A percentile compares a stretch with the other conserved stretches of the same genome.
These are phyloP conservation scores for Zosterops borbonicus DNA, from an alignment of 2,113 vertebrate species.

Conservation along the genomic window DNA sequence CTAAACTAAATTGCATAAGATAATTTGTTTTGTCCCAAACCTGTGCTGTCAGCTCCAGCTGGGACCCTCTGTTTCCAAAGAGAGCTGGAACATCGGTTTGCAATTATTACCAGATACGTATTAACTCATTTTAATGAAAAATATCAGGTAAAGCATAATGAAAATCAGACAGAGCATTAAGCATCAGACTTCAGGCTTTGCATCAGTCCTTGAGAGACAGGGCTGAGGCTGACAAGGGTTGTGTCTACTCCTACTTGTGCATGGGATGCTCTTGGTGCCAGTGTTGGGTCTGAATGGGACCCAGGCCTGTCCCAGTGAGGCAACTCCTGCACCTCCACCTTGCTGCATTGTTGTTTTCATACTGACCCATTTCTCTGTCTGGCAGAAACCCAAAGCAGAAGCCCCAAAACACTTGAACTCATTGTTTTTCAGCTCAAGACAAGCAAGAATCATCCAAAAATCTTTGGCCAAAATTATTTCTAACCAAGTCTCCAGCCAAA, in stretches of 20 bases:
- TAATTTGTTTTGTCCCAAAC: conserved; percentile 5
- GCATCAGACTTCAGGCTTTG: neutral
- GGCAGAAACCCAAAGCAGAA: conserved; percentile 42
- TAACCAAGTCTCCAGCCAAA: conserved; percentile 28
- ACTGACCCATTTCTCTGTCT: neutral
- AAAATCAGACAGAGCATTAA: neutral
- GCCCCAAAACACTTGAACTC: conserved; percentile 25
- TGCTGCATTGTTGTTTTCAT: neutral
- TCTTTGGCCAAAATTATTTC: conserved; percentile 24
- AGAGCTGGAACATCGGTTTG: neutral
- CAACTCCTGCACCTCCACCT: neutral
- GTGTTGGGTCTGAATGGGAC: accelerated
- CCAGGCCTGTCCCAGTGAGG: neutral
- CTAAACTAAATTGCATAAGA: neutral
- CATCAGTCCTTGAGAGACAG: neutral
- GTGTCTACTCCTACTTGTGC: neutral
- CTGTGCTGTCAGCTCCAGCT: neutral
- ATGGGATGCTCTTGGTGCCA: neutral
- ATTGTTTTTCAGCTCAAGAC: neutral
- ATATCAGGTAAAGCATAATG: neutral
- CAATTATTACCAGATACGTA: neutral
- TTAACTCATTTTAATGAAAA: neutral
- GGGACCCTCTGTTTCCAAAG: neutral
- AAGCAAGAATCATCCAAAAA: neutral
- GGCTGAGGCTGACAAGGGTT: neutral